Percentiles rank a stretch among this genome's conserved stretches.
These are phyloP conservation scores for Eretmocerus hayati DNA, from an alignment of 2,888 invertebrate genomes.

Conservation along the genomic window DNA sequence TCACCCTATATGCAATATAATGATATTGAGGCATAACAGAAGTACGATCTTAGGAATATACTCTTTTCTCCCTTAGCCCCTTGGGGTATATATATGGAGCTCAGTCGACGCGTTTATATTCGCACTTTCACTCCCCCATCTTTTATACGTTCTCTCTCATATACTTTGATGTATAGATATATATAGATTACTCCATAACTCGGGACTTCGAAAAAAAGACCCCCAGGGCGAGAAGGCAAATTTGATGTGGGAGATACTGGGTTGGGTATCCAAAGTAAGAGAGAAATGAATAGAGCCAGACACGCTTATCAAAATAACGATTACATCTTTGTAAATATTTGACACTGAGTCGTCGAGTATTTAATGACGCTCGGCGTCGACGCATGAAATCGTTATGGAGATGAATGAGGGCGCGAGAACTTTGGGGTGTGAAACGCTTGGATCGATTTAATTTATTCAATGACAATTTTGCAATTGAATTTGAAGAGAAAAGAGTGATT, in stretches of 20 bases:
- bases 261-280: no score
- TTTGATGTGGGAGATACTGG: no score
- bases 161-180: no score
- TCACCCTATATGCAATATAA: slow-evolving; percentile 30
- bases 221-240: no score
- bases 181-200: no score
- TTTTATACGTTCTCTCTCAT: slow-evolving; percentile 8
- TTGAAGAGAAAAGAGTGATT: no score
- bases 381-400: slow-evolving; percentile 44
- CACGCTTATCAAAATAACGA: slow-evolving; percentile 46
- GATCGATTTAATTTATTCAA: no score
- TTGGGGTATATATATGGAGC: slow-evolving; percentile 25
- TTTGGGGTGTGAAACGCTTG: no score
- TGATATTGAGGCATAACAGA: slow-evolving; percentile 40
- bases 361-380: slow-evolving; percentile 22
- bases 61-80: slow-evolving; percentile 16
- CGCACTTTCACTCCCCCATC: slow-evolving; percentile 34
- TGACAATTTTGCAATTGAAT: no score
- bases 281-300: no score
- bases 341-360: slow-evolving; percentile 26
- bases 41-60: slow-evolving; percentile 36
- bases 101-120: slow-evolving; percentile 44
- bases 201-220: no score
- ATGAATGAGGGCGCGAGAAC: slow-evolving; percentile 35
- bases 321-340: slow-evolving; percentile 48